These are phyloP conservation scores for Tetragnatha montana DNA, from an alignment of 2,888 invertebrate genomes.

Conservation along the genomic window DNA sequence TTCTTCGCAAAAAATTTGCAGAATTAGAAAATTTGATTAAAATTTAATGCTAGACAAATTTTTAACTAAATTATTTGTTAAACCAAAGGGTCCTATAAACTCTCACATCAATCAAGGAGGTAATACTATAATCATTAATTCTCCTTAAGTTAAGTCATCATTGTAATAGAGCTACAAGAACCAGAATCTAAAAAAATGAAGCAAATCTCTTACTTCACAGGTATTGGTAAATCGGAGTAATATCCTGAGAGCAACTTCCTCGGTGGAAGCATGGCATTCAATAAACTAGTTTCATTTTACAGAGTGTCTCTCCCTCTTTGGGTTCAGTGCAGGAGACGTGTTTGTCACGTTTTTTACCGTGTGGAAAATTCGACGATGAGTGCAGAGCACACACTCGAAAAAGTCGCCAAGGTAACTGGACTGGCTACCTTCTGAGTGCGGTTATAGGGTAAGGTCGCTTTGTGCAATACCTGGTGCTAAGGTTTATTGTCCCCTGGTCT, in stretches of 20 bases:
- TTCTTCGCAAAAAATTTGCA: no score
- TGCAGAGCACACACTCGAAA: not conserved
- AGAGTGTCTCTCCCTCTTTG: not conserved
- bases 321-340: not conserved
- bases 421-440: not conserved
- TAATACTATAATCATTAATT: no score
- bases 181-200: no score
- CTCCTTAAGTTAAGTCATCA: no score
- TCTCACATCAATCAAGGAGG: no score
- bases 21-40: no score
- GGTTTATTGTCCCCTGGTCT: not conserved
- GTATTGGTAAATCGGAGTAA: not conserved
- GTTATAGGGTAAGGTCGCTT: not conserved
- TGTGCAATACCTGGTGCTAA: not conserved
- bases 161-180: no score
- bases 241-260: not conserved
- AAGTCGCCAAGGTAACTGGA: not conserved
- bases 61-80: no score
- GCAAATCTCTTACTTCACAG: no score
- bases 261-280: not conserved
- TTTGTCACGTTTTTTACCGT: not conserved
- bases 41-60: no score
- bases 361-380: not conserved
- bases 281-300: not conserved
- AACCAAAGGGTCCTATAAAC: no score